These are phyloP conservation scores for Oscheius myriophilus DNA, from an alignment of 2,888 invertebrate genomes.

Conservation along the genomic window DNA sequence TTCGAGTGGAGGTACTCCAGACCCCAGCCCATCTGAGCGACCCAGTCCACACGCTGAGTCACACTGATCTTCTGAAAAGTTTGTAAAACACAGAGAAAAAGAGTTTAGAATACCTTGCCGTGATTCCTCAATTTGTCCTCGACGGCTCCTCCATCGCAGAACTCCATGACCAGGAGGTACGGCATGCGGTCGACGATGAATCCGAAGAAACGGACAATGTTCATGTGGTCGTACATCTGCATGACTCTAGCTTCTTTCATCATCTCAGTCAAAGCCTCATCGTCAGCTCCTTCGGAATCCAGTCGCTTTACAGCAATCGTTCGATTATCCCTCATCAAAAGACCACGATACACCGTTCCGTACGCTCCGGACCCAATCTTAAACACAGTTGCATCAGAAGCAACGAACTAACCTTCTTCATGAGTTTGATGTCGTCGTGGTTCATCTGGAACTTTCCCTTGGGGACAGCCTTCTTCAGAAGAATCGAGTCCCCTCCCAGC, in stretches of 20 bases:
- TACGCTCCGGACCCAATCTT: conserved; percentile 55
- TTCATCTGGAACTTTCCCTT: conserved; percentile 58
- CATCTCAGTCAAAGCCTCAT: conserved; percentile 53
- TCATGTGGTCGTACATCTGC: conserved; percentile 62
- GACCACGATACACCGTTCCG: conserved; percentile 61
- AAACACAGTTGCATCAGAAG: not conserved
- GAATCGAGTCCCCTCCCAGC: conserved; percentile 32
- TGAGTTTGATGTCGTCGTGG: conserved; percentile 57
- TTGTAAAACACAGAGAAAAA: not conserved
- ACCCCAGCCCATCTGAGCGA: conserved; percentile 46
- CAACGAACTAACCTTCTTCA: conserved; percentile 44
- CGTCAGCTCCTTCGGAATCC: conserved; percentile 44
- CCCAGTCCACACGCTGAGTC: conserved; percentile 32
- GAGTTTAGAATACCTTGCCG: conserved; percentile 16
- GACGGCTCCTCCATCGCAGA: conserved; percentile 54
- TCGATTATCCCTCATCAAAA: conserved; percentile 40
- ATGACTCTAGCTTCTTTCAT: conserved; percentile 66
- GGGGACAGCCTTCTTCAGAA: conserved; percentile 50
- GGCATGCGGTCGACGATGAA: conserved; percentile 60
- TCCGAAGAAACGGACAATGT: conserved; percentile 62
- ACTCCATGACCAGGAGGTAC: conserved; percentile 61
- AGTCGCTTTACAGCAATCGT: conserved; percentile 44
- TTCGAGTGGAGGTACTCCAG: conserved; percentile 63
- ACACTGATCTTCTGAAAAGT: conserved; percentile 19
- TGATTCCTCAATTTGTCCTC: conserved; percentile 33